Percentiles rank a stretch among this genome's conserved stretches.
These are phyloP conservation scores for Tragulus kanchil DNA, from an alignment of 2,113 vertebrate species.

Conservation along the genomic window DNA sequence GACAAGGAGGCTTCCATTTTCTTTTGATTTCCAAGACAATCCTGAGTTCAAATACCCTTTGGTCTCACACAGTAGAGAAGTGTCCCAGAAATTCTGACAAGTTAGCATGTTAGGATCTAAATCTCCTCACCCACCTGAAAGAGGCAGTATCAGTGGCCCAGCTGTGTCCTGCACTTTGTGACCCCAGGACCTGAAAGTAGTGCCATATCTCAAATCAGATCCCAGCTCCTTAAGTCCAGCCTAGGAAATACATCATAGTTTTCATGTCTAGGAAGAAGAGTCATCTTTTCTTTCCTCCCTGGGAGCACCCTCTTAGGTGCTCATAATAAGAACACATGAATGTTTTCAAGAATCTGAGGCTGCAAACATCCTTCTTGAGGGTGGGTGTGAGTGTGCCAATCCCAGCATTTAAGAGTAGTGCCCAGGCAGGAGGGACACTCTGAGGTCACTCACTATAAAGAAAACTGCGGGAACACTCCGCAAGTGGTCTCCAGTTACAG, in stretches of 20 bases:
- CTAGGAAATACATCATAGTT: not conserved
- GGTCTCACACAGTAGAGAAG: not conserved
- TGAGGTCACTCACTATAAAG: not conserved
- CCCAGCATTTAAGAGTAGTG: not conserved
- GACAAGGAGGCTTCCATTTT: too few relatives aligned
- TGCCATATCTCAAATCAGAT: not conserved
- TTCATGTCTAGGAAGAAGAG: not conserved
- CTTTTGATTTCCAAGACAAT: not conserved
- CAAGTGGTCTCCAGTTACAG: not conserved
- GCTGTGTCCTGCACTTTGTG: too few relatives aligned
- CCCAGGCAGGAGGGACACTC: not conserved
- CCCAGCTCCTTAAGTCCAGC: not conserved
- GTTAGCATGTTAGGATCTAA: not conserved
- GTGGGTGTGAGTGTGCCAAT: not conserved
- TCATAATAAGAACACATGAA: not conserved
- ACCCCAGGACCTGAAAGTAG: not conserved
- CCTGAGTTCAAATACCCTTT: conserved; percentile 18
- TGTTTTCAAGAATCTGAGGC: conserved; percentile 18
- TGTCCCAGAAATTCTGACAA: not conserved
- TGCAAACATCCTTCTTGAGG: not conserved
- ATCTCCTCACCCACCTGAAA: not conserved
- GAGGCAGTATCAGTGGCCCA: too few relatives aligned
- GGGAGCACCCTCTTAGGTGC: not conserved
- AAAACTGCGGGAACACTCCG: not conserved
- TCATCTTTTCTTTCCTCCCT: conserved; percentile 19